Base-by-base conservation (phyloP, 2,797 vertebrate species). In the Darevskia nairensis region DNA sequence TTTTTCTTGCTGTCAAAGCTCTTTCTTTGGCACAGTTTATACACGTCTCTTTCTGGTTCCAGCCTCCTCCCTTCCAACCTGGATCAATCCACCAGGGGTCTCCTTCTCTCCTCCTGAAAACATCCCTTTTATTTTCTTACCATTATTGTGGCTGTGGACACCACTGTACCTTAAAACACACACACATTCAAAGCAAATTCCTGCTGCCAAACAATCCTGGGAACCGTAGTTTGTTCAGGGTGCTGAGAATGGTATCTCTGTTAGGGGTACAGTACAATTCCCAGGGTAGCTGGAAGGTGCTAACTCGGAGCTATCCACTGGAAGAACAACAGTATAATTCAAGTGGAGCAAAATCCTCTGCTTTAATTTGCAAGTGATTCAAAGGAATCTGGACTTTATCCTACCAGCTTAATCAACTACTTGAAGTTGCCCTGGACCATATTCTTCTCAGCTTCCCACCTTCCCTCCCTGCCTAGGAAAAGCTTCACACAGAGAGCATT, bases 381-480 rank as follows among this genome's bases (percentile, higher is more conserved):
- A 85, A 85, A 93, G 66, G 90, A 93, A 90, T 35, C 92, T 91
- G 92, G 92, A 94, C 92, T 94, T 95, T 90, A 95, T 90, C 78
- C 89, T 84, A 64, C 25, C 78, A 66, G 44, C 66, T 79, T 69
- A 9, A n/a, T 46, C 35, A 50, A 27, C 21, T 27, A 3, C 66
- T 10, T 46, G 39, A 46, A 44, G 41, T 32, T 44, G 35, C 15
- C 39, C 29, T 10, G 74, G 1, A 68, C 88, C 72, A 86, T 92
- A 89, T 89, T 84, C 89, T 93, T 85, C 90, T 93, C 75, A 90
- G 89, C 89, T 79, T 89, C 85, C 13, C n/a, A 90, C 80, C 64
- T 21, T 55, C 9, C 55, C 39, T 17, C 13, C 59, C 76, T 90
- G 39, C 27, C 10, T 79, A 87, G 61, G 44, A 55, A 86, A 90